Evolutionary conservation across 2,113 vertebrate species (phyloP).

Genomic region (Smithornis capensis): DNA sequence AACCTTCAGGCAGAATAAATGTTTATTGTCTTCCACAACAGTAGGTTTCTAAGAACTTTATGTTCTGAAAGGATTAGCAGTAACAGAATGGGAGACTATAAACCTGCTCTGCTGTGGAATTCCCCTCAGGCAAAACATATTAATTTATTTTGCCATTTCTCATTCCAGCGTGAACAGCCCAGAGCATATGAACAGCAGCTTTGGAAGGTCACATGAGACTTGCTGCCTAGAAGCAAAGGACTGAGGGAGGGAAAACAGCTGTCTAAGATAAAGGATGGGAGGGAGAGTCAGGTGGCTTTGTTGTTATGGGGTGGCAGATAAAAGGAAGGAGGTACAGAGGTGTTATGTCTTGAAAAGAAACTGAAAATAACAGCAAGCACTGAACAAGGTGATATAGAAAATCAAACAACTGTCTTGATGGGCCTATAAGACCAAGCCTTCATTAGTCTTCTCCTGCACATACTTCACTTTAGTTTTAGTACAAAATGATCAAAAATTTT

Average conservation of each 20-base stretch:
- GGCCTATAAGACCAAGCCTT: neutral
- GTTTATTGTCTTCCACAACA: neutral
- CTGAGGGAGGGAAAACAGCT: neutral
- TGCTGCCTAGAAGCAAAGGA: neutral
- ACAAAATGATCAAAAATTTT: neutral
- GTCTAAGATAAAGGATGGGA: neutral
- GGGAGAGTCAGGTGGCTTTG: neutral
- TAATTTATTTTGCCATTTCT: conserved; percentile 35
- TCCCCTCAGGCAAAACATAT: neutral
- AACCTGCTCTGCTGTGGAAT: neutral
- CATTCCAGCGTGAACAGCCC: neutral
- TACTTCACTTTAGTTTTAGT: neutral
- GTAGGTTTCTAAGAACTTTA: neutral
- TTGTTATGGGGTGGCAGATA: neutral
- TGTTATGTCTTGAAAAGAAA: neutral
- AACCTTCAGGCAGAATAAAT: conserved; percentile 25
- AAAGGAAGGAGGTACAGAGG: neutral
- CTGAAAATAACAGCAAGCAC: neutral
- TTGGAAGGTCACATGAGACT: conserved; percentile 7
- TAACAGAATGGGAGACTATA: neutral
- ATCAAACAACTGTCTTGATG: neutral
- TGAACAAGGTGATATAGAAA: neutral
- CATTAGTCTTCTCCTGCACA: neutral
- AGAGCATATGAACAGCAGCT: neutral
- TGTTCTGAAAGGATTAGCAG: neutral